Conservation (phyloP, 2,797 vertebrate species). For the Sebastes glaucus region DNA sequence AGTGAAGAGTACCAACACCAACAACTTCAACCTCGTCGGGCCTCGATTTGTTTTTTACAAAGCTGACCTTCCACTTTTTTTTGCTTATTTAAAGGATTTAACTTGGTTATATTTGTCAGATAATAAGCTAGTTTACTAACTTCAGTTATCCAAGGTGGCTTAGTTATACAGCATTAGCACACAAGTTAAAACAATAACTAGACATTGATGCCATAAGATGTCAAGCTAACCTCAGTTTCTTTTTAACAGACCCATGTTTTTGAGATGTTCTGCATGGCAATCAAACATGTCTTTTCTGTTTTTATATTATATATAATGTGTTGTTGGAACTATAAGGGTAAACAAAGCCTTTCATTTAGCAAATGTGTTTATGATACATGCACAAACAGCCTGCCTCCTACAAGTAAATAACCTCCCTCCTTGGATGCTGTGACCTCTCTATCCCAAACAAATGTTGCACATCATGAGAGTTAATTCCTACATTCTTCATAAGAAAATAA, state of each 20-base stretch:
- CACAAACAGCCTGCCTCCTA: background rate
- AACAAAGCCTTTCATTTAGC: background rate
- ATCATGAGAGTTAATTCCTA: background rate
- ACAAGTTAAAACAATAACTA: background rate
- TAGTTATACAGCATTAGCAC: background rate
- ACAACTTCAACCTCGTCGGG: constrained; percentile 35
- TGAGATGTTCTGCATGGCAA: background rate
- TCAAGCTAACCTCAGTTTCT: background rate
- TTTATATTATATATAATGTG: background rate
- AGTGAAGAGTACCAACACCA: background rate
- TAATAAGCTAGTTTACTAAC: rapidly evolving
- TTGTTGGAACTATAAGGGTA: background rate
- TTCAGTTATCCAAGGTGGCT: background rate
- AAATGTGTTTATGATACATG: background rate
- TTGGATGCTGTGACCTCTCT: background rate
- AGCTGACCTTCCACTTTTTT: background rate
- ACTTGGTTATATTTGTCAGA: background rate
- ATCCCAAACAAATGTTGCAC: background rate
- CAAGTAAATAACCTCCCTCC: background rate
- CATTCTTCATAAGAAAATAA: background rate
- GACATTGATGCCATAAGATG: background rate
- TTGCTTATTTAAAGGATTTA: background rate
- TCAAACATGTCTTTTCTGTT: background rate
- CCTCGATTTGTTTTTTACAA: constrained; percentile 39
- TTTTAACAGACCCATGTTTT: background rate